These are phyloP conservation scores for Hypocryptadius cinnamomeus DNA, from an alignment of 2,113 vertebrate genomes.

Conservation along the genomic window DNA sequence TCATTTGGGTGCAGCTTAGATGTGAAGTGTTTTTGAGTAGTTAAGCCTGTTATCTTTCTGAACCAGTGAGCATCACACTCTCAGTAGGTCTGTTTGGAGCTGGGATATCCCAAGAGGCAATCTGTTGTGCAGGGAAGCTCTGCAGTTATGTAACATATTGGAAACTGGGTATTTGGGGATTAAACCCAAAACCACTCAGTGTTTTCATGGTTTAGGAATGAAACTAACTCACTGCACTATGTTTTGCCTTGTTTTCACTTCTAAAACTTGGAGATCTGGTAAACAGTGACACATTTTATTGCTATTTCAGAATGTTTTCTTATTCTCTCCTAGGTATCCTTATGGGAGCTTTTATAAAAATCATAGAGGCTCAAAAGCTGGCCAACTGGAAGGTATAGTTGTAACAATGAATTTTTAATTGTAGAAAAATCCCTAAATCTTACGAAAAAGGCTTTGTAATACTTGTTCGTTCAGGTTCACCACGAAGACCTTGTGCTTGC, in stretches of 20 bases:
- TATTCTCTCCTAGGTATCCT: slow-evolving; percentile 81
- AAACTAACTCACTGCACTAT: neutral
- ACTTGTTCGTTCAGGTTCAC: neutral
- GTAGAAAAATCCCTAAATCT: neutral
- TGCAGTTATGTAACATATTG: neutral
- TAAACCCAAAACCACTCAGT: neutral
- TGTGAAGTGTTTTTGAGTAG: neutral
- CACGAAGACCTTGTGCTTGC: neutral
- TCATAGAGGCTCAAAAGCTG: slow-evolving; percentile 95
- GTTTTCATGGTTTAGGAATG: neutral
- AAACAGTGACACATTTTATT: neutral
- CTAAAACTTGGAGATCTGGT: neutral
- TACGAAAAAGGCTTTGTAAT: neutral
- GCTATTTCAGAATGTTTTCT: neutral
- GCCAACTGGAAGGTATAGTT: slow-evolving; percentile 97
- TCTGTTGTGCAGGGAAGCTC: neutral
- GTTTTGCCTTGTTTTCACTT: neutral
- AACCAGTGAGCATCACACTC: neutral
- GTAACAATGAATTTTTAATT: neutral
- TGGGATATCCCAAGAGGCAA: neutral
- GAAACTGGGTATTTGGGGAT: neutral
- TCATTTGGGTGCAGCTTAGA: neutral
- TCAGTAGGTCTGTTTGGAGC: neutral
- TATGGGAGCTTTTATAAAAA: slow-evolving; percentile 98
- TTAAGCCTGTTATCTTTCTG: neutral